Base-by-base conservation (phyloP, 2,113 vertebrate genomes). In the Brienomyrus brachyistius region DNA sequence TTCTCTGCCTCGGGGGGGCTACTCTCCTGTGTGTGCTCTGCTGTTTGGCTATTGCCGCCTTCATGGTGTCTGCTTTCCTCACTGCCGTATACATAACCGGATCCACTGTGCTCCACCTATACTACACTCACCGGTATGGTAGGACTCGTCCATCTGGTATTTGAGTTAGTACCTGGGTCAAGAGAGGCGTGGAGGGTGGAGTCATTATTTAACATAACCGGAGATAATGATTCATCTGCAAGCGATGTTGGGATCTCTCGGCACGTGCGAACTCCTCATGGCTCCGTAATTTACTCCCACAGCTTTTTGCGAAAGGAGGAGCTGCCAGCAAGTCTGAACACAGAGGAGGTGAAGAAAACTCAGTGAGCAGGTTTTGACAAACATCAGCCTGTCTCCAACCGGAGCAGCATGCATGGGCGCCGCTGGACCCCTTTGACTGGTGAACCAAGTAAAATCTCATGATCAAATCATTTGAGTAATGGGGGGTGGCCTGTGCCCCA, bases 1-100 rank as follows among this genome's bases (percentile, higher is more conserved):
- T 97, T 88, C 92, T 98, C 94, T 94, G 94, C 0, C 88, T 96
- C 13, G 96, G 95, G 0, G 96, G 96, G 15, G 5, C 97, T 90
- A 89, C 92, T 11, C 94, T 98, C 13, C 94, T 98, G 0, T 97
- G 95, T 40, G 93, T 97, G 84, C 97, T 98, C 3, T 95, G 95
- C 48, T 96, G 96, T 88, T 91, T 98, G 88, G 95, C 94, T 48
- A 56, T 96, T 0, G 89, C 97, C 66, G 96, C 97, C 0, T 40
- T 97, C 3, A 45, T 94, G 89, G 84, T 95, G 70, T 96, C 97
- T 0, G 92, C 93, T 48, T 87, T 94, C 1, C 27, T 97, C n/a
- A 94, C 93, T 0, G 40, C 93, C 70, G 93, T 92, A 70, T 97
- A 96, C 0, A 0, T 96, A 1, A 47, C 94, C 7, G 8, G 94